Percentiles rank a stretch among this genome's conserved stretches.
These are phyloP conservation scores for Hypomecis punctinalis DNA, from an alignment of 2,888 invertebrate genomes.

Conservation along the genomic window DNA sequence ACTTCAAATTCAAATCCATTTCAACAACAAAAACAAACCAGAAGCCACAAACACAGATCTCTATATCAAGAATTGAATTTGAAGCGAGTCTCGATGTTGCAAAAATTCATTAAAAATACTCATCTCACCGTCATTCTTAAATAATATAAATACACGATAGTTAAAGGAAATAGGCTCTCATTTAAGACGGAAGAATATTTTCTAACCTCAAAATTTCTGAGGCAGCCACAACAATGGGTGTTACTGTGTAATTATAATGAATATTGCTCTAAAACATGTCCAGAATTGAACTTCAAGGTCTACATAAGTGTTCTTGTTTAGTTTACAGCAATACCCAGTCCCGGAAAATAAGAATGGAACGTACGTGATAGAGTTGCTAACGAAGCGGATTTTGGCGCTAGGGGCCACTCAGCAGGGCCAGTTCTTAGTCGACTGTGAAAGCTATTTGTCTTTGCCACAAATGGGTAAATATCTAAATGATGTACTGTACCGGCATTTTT, in stretches of 20 bases:
- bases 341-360: constrained; percentile 96
- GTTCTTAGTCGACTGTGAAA: constrained; percentile 97
- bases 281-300: neutral
- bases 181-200: constrained; percentile 1
- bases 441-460: constrained; percentile 92
- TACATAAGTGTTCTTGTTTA: constrained; percentile 54
- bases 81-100: too few species aligned
- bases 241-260: constrained; percentile 82
- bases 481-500: too few species aligned
- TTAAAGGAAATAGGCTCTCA: too few species aligned
- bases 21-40: too few species aligned
- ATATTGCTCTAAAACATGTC: neutral
- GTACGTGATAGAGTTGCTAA: constrained; percentile 93
- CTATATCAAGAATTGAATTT: too few species aligned
- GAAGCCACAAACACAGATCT: too few species aligned
- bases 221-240: constrained; percentile 82
- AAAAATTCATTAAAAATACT: too few species aligned
- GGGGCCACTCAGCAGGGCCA: constrained; percentile 95
- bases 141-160: too few species aligned
- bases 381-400: constrained; percentile 92
- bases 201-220: constrained; percentile 28
- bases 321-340: constrained; percentile 94
- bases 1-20: too few species aligned
- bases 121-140: too few species aligned
- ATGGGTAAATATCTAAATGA: constrained; percentile 76